phyloP scores from a whole-genome alignment of 2,888 invertebrate species.

The Malthinus flaveolus region DNA sequence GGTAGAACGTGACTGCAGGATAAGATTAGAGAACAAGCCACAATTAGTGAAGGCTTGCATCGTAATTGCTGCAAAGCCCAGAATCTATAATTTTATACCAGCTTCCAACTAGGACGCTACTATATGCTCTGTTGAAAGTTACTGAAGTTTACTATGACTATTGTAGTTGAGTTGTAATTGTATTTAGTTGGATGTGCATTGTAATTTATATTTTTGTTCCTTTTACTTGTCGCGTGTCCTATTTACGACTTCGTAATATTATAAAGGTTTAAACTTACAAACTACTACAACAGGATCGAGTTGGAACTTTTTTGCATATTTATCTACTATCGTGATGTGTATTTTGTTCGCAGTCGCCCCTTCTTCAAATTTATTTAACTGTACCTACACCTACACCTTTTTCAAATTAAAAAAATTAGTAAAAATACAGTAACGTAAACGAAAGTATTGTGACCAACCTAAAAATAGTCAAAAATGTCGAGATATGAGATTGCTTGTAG shows the following conservation, averaged over 20 bases:
- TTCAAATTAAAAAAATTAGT: no score
- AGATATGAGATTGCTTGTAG: no score
- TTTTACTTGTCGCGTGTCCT: neutral
- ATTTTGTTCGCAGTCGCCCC: no score
- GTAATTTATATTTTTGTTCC: constrained; percentile 21
- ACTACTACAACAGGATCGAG: no score
- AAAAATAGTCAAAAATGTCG: no score
- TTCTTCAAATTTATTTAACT: no score
- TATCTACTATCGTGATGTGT: no score
- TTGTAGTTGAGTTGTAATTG: constrained; percentile 27
- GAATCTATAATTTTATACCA: constrained; percentile 50
- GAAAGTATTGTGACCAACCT: no score
- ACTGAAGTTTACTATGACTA: constrained; percentile 26
- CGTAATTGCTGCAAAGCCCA: constrained; percentile 44
- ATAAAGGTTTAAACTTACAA: no score
- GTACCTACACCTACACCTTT: no score
- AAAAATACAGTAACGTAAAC: no score
- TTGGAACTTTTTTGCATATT: no score
- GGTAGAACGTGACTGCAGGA: constrained; percentile 43
- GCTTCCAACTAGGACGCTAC: constrained; percentile 32
- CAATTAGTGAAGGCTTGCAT: constrained; percentile 48
- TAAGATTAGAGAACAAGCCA: constrained; percentile 51
- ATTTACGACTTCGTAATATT: neutral
- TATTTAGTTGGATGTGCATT: constrained; percentile 25
- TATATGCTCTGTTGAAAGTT: constrained; percentile 26